Evolutionary conservation across 2,888 invertebrate species (phyloP), one percentile per base, ranked within the genome.

Genomic region (Melolontha melolontha): DNA sequence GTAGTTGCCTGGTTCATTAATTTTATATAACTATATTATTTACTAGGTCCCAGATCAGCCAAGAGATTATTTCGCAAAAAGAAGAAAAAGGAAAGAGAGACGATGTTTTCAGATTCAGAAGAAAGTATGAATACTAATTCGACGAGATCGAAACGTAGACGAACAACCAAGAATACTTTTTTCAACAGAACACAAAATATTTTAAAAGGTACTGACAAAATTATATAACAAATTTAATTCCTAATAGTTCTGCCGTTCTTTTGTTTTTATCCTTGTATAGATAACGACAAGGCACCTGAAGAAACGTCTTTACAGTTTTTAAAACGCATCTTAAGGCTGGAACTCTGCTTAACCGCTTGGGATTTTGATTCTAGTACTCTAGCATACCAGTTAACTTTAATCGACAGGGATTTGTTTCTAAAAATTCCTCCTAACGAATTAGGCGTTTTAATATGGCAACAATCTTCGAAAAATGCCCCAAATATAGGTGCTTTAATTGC

Each of bases 311-410:
- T 82, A 27, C 79, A 81, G 54, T 81, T 80, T 50, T 72, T 86
- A 42, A 83, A 82, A 64, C 76, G 80, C 51, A 76, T 84, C 5
- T 73, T 87, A 10, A 79, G 75, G 68, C 74, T 85, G 74, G 83
- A 85, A 40, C 74, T 82, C 1, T 76, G 79, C 17, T 76, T 86
- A 29, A 83, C 83, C 0, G 83, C 84, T 7, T 86, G 87, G 87
- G 87, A 87, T 72, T 83, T 88, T 70, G 85, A 86, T 74, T 87
- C 87, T 8, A 81, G 83, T 0, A 84, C 84, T 0, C 71, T 88
- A 17, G 86, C 87, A 0, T 79, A 82, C 66, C 87, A 87, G 72
- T 71, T 88, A 65, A 87, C 87, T 0, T 76, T 87, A 65, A 83
- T 87, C 29, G 87, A 88, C 72, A 82, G 84, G 55, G 85, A 86